phyloP scores from a whole-genome alignment of 2,797 vertebrate genomes.

The Loris lydekkerianus region DNA sequence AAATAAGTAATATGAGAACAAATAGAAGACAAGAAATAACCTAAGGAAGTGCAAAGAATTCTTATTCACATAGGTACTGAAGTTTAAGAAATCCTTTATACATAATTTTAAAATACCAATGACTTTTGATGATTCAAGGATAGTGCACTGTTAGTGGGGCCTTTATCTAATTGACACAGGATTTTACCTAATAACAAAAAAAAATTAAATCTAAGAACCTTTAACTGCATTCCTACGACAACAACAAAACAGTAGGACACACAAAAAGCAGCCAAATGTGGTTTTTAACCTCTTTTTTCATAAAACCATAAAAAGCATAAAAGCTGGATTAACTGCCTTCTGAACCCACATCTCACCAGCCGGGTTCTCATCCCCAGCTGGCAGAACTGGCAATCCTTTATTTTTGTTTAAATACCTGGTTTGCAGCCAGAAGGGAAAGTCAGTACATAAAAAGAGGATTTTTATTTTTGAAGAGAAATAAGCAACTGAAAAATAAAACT shows the following conservation, averaged over 20 bases:
- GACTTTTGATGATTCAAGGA: slow-evolving; percentile 54
- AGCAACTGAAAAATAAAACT: slow-evolving; percentile 82
- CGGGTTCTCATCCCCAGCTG: slow-evolving; percentile 91
- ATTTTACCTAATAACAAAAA: slow-evolving; percentile 86
- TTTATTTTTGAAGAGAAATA: slow-evolving; percentile 86
- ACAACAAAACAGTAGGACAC: slow-evolving; percentile 86
- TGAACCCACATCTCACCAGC: slow-evolving; percentile 89
- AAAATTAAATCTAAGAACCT: slow-evolving; percentile 86
- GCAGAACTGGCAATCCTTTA: slow-evolving; percentile 91
- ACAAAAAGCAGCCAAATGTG: slow-evolving; percentile 88
- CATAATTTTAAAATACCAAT: slow-evolving; percentile 72
- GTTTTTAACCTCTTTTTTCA: slow-evolving; percentile 90
- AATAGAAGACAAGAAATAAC: slow-evolving; percentile 61
- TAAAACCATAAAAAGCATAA: slow-evolving; percentile 91
- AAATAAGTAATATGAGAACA: slow-evolving; percentile 44
- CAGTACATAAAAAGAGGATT: slow-evolving; percentile 84
- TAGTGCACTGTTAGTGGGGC: slow-evolving; percentile 72
- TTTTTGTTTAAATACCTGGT: slow-evolving; percentile 91
- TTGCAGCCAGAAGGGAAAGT: slow-evolving; percentile 89
- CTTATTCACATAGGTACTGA: neutral
- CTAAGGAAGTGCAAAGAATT: slow-evolving; percentile 2
- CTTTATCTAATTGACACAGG: slow-evolving; percentile 81
- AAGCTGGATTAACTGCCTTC: slow-evolving; percentile 90
- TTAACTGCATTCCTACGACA: slow-evolving; percentile 87
- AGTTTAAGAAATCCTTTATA: slow-evolving; percentile 24